Percentiles rank a stretch among this genome's conserved stretches.
phyloP scores from a whole-genome alignment of 2,113 vertebrate genomes.

The Pollimyrus isidori region DNA sequence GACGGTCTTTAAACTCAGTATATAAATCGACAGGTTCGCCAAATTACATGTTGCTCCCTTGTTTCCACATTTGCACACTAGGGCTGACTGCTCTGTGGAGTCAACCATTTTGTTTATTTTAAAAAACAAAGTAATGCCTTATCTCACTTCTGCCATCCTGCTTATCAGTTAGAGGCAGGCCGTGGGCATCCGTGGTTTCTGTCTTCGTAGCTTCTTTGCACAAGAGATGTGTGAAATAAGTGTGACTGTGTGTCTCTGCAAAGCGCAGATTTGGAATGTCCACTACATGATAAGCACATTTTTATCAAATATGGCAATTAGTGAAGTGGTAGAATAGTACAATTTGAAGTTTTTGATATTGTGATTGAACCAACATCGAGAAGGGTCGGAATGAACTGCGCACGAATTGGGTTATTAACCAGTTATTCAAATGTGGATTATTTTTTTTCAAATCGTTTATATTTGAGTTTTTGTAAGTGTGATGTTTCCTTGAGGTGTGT shows the following conservation, averaged over 20 bases:
- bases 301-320: neutral
- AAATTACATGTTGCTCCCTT: too few species aligned
- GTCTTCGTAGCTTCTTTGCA: neutral
- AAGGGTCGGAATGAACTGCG: neutral
- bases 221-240: neutral
- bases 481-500: neutral
- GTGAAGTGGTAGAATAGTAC: neutral
- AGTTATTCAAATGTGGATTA: neutral
- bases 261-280: neutral
- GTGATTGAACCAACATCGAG: neutral
- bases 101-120: neutral
- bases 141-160: neutral
- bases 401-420: neutral
- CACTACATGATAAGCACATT: neutral
- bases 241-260: neutral
- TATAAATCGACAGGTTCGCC: too few species aligned
- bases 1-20: neutral
- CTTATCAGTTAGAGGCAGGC: neutral
- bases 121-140: neutral
- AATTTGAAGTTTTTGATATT: neutral
- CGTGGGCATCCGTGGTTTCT: neutral
- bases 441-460: neutral
- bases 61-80: neutral
- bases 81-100: neutral
- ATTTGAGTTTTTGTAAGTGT: neutral